phyloP scores from a whole-genome alignment of 2,113 vertebrate species.

The Salvelinus sp. region DNA sequence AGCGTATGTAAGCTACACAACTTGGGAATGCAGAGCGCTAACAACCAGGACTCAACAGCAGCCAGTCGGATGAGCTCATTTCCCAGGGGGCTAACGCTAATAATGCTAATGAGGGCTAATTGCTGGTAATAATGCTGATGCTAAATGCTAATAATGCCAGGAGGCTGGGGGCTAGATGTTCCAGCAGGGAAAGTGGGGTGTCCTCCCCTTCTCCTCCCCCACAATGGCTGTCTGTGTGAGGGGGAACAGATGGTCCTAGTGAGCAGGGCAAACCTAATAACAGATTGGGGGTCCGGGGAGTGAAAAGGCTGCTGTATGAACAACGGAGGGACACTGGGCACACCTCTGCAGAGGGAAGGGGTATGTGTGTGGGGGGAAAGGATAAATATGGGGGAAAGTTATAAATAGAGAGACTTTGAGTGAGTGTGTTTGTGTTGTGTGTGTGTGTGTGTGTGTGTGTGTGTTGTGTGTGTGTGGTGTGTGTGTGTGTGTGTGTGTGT shows the following conservation, averaged over 20 bases:
- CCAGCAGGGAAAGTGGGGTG: slow-evolving; percentile 52
- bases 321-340: slow-evolving; percentile 50
- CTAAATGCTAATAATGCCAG: slow-evolving; percentile 46
- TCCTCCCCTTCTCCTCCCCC: background rate
- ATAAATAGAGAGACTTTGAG: background rate
- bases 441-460: slow-evolving; percentile 28
- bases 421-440: background rate
- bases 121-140: slow-evolving; percentile 50
- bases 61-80: slow-evolving; percentile 54
- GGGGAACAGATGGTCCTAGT: slow-evolving; percentile 72
- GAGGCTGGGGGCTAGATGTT: slow-evolving; percentile 70
- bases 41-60: no score
- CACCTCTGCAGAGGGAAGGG: slow-evolving; percentile 41
- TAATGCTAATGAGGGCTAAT: slow-evolving; percentile 73
- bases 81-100: slow-evolving; percentile 52
- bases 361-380: background rate
- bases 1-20: no score
- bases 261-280: slow-evolving; percentile 61
- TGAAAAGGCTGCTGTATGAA: slow-evolving; percentile 58
- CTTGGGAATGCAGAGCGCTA: no score
- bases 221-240: slow-evolving; percentile 40
- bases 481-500: background rate
- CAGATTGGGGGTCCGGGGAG: slow-evolving; percentile 63
- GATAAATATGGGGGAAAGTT: no score
- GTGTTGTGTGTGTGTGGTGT: accelerated